Evolutionary conservation across 1,140 invertebrate genomes (phyloP).

Genomic region (Zaprionus capensis): DNA sequence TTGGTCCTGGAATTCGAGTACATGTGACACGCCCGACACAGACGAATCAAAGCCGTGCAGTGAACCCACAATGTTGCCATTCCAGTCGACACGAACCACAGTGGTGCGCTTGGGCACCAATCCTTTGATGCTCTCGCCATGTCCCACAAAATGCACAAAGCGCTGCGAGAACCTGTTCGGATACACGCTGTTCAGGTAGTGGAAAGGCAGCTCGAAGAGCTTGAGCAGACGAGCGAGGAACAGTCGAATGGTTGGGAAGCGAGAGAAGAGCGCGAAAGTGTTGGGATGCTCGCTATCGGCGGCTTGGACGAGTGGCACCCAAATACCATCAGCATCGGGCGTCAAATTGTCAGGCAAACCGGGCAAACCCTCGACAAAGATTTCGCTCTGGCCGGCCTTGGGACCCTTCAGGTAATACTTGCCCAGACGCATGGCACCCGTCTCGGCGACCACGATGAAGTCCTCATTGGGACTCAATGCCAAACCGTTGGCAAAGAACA

Average conservation of each 20-base stretch:
- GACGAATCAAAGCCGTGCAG: constrained; percentile 85
- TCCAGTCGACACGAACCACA: constrained; percentile 87
- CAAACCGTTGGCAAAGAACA: constrained; percentile 92
- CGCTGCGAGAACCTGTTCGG: constrained; percentile 79
- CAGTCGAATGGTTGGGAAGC: constrained; percentile 87
- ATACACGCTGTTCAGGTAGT: constrained; percentile 85
- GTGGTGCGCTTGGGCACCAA: constrained; percentile 84
- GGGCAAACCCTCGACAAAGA: constrained; percentile 91
- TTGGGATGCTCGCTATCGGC: constrained; percentile 85
- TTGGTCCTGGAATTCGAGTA: constrained; percentile 86
- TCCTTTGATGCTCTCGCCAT: constrained; percentile 74
- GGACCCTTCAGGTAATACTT: constrained; percentile 90
- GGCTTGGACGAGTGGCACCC: constrained; percentile 87
- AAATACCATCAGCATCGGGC: constrained; percentile 88
- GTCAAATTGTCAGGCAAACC: constrained; percentile 91
- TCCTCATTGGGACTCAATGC: constrained; percentile 89
- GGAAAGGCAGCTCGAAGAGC: constrained; percentile 86
- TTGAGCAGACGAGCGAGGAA: constrained; percentile 85
- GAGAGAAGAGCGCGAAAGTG: constrained; percentile 84
- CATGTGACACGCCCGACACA: constrained; percentile 85
- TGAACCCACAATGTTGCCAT: constrained; percentile 88
- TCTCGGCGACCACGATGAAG: constrained; percentile 91
- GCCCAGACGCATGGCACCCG: constrained; percentile 85
- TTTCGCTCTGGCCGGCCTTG: constrained; percentile 88
- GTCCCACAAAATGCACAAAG: constrained; percentile 85